phyloP scores from a whole-genome alignment of 2,888 invertebrate species.

The Mechanitis messenoides region DNA sequence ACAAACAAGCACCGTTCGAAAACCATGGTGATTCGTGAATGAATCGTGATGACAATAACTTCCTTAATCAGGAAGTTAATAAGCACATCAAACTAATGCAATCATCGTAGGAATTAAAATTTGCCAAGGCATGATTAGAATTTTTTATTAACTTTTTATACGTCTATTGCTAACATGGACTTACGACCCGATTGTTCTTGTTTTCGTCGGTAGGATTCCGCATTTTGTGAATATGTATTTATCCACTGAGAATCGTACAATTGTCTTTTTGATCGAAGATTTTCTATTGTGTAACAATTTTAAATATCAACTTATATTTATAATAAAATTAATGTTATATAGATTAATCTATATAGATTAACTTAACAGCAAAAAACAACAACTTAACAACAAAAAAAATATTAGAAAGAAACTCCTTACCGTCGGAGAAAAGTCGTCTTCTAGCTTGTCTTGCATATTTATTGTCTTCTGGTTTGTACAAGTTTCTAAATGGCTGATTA shows the following conservation, averaged over 20 bases:
- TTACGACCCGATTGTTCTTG: conserved; percentile 81
- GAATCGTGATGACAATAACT: no score
- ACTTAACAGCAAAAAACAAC: no score
- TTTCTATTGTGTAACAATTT: conserved; percentile 44
- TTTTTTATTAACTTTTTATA: conserved; percentile 27
- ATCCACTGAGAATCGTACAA: conserved; percentile 60
- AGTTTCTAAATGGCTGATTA: conserved; percentile 93
- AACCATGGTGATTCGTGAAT: no score
- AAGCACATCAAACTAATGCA: conserved; percentile 72
- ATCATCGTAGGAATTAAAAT: conserved; percentile 54
- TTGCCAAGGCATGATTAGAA: conserved; percentile 18
- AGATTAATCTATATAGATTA: neutral
- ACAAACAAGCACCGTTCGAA: no score
- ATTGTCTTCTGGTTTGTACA: conserved; percentile 78
- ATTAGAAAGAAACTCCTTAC: conserved; percentile 68
- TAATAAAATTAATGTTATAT: neutral
- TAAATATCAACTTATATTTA: conserved; percentile 9
- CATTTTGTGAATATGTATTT: conserved; percentile 39
- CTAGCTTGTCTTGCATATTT: conserved; percentile 74
- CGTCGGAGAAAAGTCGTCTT: conserved; percentile 82
- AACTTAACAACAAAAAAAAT: conserved; percentile 6
- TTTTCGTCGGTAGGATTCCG: conserved; percentile 78
- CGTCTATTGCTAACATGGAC: conserved; percentile 56
- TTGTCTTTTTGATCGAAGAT: conserved; percentile 66
- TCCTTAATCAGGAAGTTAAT: conserved; percentile 15